phyloP scores from a whole-genome alignment of 1,140 invertebrate species.

The Drosophila kurseongensis region DNA sequence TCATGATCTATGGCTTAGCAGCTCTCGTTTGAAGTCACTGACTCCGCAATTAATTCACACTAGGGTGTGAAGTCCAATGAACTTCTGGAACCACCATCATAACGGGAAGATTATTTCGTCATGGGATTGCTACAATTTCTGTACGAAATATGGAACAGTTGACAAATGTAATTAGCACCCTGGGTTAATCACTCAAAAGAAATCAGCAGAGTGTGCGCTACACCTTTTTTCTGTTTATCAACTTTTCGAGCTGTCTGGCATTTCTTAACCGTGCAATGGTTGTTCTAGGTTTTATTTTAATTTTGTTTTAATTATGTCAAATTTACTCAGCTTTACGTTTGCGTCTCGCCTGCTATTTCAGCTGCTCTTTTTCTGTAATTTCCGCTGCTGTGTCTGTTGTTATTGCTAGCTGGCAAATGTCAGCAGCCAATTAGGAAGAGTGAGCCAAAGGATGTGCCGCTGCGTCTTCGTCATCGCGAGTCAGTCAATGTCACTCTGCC shows the following conservation, averaged over 20 bases:
- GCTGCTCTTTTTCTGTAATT: conserved; percentile 19
- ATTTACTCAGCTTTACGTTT: conserved; percentile 55
- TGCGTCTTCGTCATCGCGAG: conserved; percentile 56
- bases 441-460: conserved; percentile 62
- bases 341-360: conserved; percentile 1
- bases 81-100: conserved; percentile 34
- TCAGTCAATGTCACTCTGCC: conserved; percentile 73
- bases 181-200: conserved; percentile 60
- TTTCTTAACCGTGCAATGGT: conserved; percentile 19
- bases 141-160: conserved; percentile 62
- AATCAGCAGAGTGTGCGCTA: conserved; percentile 57
- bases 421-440: conserved; percentile 78
- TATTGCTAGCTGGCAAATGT: conserved; percentile 69
- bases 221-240: conserved; percentile 37
- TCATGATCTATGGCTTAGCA: conserved; percentile 46
- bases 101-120: conserved; percentile 28
- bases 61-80: conserved; percentile 61
- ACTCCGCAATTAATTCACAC: conserved; percentile 39
- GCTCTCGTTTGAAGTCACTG: conserved; percentile 51
- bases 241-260: conserved; percentile 31
- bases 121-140: conserved; percentile 27
- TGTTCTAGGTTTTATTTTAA: conserved; percentile 38
- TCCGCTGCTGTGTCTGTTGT: conserved; percentile 41
- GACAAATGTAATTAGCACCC: conserved; percentile 57
- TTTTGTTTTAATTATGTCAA: conserved; percentile 76